Evolutionary conservation across 1,140 invertebrate genomes (phyloP).

Genomic region (Neodiprion pinetum): DNA sequence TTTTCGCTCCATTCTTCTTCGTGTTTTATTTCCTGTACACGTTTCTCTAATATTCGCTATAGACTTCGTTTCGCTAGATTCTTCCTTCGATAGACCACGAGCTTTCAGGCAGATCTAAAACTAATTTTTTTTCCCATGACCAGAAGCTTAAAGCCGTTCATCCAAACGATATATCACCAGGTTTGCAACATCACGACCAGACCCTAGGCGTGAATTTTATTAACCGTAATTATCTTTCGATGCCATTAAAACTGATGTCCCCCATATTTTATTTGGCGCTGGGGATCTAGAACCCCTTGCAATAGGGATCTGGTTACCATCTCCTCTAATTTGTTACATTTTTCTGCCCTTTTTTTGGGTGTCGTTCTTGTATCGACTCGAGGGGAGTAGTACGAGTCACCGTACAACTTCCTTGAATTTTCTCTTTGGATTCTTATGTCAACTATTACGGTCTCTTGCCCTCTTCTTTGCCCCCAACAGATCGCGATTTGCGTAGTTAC

Average conservation of each 20-base stretch:
- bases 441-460: neutral
- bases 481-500: no score
- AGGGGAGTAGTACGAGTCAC: neutral
- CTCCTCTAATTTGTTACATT: neutral
- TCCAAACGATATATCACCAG: neutral
- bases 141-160: neutral
- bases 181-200: neutral
- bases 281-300: neutral
- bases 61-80: neutral
- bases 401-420: neutral
- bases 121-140: neutral
- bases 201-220: neutral
- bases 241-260: neutral
- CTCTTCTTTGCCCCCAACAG: no score
- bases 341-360: neutral
- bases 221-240: neutral
- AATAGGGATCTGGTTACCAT: neutral
- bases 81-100: neutral
- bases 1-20: neutral
- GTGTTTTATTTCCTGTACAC: neutral
- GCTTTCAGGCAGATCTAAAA: neutral
- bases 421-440: neutral
- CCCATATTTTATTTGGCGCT: neutral
- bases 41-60: no score
- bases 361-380: neutral